Conservation (phyloP, 2,113 vertebrate genomes). For the Thinocorus orbignyianus region DNA sequence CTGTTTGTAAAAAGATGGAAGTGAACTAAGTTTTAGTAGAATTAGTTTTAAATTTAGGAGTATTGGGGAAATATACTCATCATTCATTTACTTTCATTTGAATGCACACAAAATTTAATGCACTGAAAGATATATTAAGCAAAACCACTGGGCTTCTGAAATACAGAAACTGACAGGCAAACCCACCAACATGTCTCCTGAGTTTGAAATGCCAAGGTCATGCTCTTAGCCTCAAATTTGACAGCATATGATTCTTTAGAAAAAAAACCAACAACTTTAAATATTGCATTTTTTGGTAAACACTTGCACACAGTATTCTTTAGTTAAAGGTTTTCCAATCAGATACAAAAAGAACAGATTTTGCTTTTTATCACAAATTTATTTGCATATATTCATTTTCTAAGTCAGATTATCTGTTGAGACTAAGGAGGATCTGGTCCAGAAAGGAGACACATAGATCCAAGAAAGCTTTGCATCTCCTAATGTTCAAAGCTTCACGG, state of each 20-base stretch:
- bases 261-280: neutral
- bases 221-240: neutral
- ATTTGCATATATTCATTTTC: neutral
- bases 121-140: neutral
- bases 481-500: neutral
- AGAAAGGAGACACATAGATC: neutral
- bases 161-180: neutral
- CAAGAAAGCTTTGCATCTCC: neutral
- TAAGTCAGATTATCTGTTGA: neutral
- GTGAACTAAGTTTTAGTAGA: neutral
- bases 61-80: neutral
- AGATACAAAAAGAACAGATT: neutral
- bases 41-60: neutral
- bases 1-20: neutral
- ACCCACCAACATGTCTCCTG: neutral
- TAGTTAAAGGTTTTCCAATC: neutral
- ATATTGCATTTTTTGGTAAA: neutral
- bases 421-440: neutral
- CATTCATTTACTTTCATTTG: neutral
- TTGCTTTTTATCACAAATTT: neutral
- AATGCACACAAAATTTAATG: neutral
- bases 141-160: neutral
- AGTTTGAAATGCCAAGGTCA: neutral
- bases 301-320: neutral
- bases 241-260: neutral